Evolutionary conservation across 2,888 invertebrate species (phyloP), one percentile per base, ranked within the genome.

Genomic region (Antheraea yamamai): DNA sequence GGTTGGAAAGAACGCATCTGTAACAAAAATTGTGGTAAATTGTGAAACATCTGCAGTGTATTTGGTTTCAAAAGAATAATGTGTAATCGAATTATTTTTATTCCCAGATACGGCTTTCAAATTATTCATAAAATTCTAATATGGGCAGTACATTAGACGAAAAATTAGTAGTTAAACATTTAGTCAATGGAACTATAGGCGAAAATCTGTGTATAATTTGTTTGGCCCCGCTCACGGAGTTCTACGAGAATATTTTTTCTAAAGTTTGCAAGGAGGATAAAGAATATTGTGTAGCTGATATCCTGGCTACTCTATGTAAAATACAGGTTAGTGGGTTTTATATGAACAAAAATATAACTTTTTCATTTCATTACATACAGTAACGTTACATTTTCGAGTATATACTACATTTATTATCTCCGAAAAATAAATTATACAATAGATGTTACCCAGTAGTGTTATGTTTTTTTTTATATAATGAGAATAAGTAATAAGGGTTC

Each of bases 201-300:
- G 86, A 89, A 74, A 88, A 87, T 75, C 81, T 93, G 74, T 95
- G 94, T 81, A 81, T 90, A 73, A 83, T 92, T 81, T 95, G 94
- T 81, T 85, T 94, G 74, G 74, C 79, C 58, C 89, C 89, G 10
- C 78, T 93, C 35, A 81, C 79, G 66, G 86, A 85, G 23, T 64
- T 78, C 23, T 88, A 82, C 78, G 93, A 94, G 78, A 91, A 89
- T 81, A 86, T 92, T 75, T 92, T 90, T 75, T 92, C 94, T 0
- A 87, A 83, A 79, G 81, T 94, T 72, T 91, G 90, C 80, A 92
- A 88, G 79, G 87, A 86, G 75, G 87, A 88, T 26, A 81, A 84
- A 26, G 91, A 92, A 75, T 93, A 88, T 82, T 91, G 92, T 77
- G 84, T 93, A 74, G 93, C 93, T 35, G 90, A 93, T 81, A 85